Percentiles rank a stretch among this genome's conserved stretches.
phyloP scores from a whole-genome alignment of 1,140 invertebrate genomes.

The Archegozetes longisetosus region DNA sequence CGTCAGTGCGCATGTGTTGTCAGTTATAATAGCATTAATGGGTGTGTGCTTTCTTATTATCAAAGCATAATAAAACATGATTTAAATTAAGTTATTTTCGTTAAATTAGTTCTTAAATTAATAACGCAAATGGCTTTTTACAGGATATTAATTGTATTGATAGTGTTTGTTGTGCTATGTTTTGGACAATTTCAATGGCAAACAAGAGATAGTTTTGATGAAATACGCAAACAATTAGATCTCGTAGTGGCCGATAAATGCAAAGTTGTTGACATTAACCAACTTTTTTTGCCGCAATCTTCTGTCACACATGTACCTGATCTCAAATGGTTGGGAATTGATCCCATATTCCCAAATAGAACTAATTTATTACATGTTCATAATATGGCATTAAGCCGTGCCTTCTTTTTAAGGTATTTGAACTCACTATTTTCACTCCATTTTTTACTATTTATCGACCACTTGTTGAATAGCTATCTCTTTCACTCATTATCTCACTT shows the following conservation, averaged over 20 bases:
- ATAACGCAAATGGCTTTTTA: no score
- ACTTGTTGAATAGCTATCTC: not conserved
- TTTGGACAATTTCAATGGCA: conserved; percentile 76
- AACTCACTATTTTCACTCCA: conserved; percentile 3
- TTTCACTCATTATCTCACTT: not conserved
- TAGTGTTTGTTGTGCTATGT: not conserved
- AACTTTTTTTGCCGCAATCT: conserved; percentile 64
- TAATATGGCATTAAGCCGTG: conserved; percentile 82
- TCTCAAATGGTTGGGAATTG: conserved; percentile 85
- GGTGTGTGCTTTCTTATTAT: no score
- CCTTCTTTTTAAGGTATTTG: conserved; percentile 62
- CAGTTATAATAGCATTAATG: no score
- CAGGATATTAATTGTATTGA: no score
- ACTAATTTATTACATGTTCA: conserved; percentile 81
- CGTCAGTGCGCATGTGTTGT: no score
- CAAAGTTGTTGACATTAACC: conserved; percentile 59
- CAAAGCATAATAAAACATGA: no score
- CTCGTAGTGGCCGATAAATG: conserved; percentile 67
- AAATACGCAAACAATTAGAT: conserved; percentile 60
- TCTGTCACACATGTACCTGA: conserved; percentile 78
- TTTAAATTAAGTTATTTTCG: no score
- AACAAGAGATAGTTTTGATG: conserved; percentile 66
- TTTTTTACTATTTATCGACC: not conserved
- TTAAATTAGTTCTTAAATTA: no score
- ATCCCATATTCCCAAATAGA: conserved; percentile 85